phyloP scores from a whole-genome alignment of 2,113 vertebrate genomes.

The Scatophagus argus region DNA sequence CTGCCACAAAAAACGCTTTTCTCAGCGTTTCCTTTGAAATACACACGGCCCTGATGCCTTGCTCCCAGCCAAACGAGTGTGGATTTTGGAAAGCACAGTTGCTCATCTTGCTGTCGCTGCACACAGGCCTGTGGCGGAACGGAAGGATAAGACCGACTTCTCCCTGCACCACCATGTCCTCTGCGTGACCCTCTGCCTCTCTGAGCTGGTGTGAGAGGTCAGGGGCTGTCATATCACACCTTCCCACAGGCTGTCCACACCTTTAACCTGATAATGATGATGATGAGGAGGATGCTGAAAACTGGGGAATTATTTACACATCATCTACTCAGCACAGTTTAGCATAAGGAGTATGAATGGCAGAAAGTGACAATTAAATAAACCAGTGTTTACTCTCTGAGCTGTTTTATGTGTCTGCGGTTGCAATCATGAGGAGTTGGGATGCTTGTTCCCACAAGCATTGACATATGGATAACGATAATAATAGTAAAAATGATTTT shows the following conservation, averaged over 20 bases:
- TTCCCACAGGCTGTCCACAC: slow-evolving; percentile 45
- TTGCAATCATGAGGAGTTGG: neutral
- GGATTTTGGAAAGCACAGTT: slow-evolving; percentile 76
- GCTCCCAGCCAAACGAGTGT: slow-evolving; percentile 75
- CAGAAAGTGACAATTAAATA: neutral
- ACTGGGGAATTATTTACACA: neutral
- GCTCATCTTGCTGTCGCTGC: slow-evolving; percentile 77
- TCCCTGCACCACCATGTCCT: slow-evolving; percentile 69
- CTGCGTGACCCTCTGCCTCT: slow-evolving; percentile 65
- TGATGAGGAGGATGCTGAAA: slow-evolving; percentile 16
- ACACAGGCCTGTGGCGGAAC: slow-evolving; percentile 62
- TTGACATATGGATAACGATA: neutral
- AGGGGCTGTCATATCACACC: slow-evolving; percentile 37
- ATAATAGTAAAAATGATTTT: neutral
- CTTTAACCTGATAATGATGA: slow-evolving; percentile 26
- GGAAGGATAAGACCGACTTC: slow-evolving; percentile 76
- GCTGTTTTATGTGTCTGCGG: slow-evolving; percentile 2
- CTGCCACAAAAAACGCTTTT: slow-evolving; percentile 67
- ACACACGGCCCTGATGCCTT: slow-evolving; percentile 67
- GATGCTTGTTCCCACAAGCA: neutral
- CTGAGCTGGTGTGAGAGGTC: slow-evolving; percentile 64
- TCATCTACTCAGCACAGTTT: neutral
- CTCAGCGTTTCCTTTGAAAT: slow-evolving; percentile 79
- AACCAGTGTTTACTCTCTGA: neutral
- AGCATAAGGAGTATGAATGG: neutral